These are phyloP conservation scores for Apeltes quadracus DNA, from an alignment of 2,113 vertebrate species.

Conservation along the genomic window DNA sequence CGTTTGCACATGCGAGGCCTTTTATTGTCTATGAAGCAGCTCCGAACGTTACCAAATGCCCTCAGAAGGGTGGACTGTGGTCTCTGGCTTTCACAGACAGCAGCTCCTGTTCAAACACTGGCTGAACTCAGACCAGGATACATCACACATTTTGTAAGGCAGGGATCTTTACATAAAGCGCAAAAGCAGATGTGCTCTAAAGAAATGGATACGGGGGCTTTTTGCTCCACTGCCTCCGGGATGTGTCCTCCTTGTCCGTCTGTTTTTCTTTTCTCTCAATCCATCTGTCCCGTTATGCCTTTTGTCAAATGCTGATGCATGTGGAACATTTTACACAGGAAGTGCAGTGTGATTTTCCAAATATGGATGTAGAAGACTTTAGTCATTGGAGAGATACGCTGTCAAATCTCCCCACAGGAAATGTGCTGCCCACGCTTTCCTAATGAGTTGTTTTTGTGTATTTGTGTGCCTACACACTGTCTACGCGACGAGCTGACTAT, in stretches of 20 bases:
- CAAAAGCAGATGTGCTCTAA: background rate
- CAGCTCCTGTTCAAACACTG: background rate
- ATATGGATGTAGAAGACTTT: conserved; percentile 38
- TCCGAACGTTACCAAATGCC: background rate
- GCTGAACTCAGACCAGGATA: background rate
- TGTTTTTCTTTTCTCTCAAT: conserved; percentile 2
- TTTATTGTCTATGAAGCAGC: background rate
- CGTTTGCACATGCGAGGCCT: background rate
- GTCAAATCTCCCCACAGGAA: conserved; percentile 49
- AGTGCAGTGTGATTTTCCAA: conserved; percentile 34
- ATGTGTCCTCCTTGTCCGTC: conserved; percentile 4
- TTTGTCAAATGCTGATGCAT: conserved; percentile 57
- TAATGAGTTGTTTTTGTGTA: conserved; percentile 36
- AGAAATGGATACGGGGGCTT: background rate
- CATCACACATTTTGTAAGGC: too few species aligned
- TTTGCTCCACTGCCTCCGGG: conserved; percentile 1
- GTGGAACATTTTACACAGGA: conserved; percentile 52
- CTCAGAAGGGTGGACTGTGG: background rate
- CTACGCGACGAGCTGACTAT: background rate
- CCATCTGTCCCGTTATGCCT: conserved; percentile 34
- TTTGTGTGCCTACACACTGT: conserved; percentile 9
- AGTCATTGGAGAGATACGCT: conserved; percentile 59
- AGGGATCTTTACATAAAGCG: background rate
- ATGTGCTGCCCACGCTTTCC: conserved; percentile 44
- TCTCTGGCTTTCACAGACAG: background rate